A percentile compares a stretch with the other conserved stretches of the same genome.
These are phyloP conservation scores for Plemyria rubiginata DNA, from an alignment of 2,888 invertebrate species.

Conservation along the genomic window DNA sequence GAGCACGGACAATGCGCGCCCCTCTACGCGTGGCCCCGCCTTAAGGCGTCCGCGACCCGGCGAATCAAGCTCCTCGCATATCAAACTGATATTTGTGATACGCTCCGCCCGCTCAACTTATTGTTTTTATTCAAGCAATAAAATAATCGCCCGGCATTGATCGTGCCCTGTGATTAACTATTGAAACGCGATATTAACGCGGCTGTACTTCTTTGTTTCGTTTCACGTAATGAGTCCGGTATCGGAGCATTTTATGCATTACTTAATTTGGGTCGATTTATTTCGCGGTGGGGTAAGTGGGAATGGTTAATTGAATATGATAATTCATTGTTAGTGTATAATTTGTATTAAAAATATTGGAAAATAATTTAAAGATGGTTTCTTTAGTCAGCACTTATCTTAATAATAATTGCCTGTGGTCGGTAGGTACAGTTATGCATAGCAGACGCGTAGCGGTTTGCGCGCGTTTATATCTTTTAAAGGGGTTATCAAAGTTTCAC, in stretches of 20 bases:
- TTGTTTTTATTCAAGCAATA: slow-evolving; percentile 82
- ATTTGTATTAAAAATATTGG: slow-evolving; percentile 18
- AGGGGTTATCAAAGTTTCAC: slow-evolving; percentile 2
- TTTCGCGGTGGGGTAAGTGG: slow-evolving; percentile 22
- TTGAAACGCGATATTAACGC: slow-evolving; percentile 55
- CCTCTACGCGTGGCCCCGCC: slow-evolving; percentile 74
- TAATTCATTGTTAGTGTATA: slow-evolving; percentile 21
- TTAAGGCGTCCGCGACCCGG: slow-evolving; percentile 76
- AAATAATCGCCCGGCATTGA: slow-evolving; percentile 71
- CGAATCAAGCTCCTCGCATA: slow-evolving; percentile 80
- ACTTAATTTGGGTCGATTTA: slow-evolving; percentile 33
- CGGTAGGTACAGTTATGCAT: neutral
- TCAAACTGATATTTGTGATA: slow-evolving; percentile 81
- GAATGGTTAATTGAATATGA: slow-evolving; percentile 25
- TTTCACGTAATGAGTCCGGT: slow-evolving; percentile 50
- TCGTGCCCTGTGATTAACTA: slow-evolving; percentile 59
- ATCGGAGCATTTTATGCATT: slow-evolving; percentile 22
- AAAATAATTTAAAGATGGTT: slow-evolving; percentile 13
- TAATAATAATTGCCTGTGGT: neutral
- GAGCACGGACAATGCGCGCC: slow-evolving; percentile 53
- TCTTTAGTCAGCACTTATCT: slow-evolving; percentile 3
- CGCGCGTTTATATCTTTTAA: slow-evolving; percentile 62
- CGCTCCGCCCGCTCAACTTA: slow-evolving; percentile 76
- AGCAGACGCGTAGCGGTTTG: slow-evolving; percentile 19
- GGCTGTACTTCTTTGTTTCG: slow-evolving; percentile 47